Base-by-base conservation (phyloP, 1,140 invertebrate genomes). In the Drosophila orena region DNA sequence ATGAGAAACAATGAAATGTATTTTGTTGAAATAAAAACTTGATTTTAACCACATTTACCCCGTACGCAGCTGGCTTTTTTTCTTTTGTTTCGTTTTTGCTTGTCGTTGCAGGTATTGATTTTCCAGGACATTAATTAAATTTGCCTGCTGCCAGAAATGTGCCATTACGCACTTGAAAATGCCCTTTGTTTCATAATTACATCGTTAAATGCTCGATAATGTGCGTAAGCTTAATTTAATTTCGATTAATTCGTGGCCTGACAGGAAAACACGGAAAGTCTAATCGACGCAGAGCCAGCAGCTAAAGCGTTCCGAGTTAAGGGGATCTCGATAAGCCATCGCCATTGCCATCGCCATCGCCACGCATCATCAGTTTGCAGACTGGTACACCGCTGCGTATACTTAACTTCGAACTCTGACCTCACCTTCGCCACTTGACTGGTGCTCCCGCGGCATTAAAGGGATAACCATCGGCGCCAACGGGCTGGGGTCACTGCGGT, bases 121-220 rank as follows among this genome's bases (percentile, higher is more conserved):
- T 68, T 43, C 37, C 30, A 34, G 37, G 27, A 27, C 24, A 57
- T 78, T 70, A 81, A 81, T 86, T 74, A 77, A 85, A 74, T 81
- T 81, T 50, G 4, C 27, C 22, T 17, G 49, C n/a, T n/a, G 35
- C 53, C 68, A 54, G 58, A 73, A 50, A 35, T 76, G 40, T 80
- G 64, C 78, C 81, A 85, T 86, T 85, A 74, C 7, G 20, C 59
- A 37, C 24, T 35, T 11, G n/a, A 52, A 20, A 50, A 40, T 37
- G 34, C 38, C 42, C 38, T 72, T 72, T 68, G 54, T 68, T 72
- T 35, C 62, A 64, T 81, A 74, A 37, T 76, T 76, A 55, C 42
- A 59, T 43, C 61, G 49, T 75, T 81, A 71, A 85, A 70, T 60
- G 47, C 17, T 56, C 55, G 62, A 72, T 85, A 71, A 71, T 47